A percentile compares a stretch with the other conserved stretches of the same genome.
phyloP scores from a whole-genome alignment of 1,140 invertebrate genomes.

The Cotesia chilonis region DNA sequence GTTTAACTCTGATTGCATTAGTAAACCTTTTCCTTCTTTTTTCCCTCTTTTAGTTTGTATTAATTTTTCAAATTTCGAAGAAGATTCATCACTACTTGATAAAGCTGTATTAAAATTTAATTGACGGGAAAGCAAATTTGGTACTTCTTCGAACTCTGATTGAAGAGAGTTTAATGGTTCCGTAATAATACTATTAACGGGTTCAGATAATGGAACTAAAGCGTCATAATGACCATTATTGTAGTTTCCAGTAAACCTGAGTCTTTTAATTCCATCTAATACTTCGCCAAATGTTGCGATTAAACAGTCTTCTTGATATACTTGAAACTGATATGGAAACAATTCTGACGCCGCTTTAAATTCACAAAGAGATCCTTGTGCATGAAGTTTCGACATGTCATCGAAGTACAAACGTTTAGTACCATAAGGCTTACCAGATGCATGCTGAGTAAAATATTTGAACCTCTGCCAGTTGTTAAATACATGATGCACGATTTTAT shows the following conservation, averaged over 20 bases:
- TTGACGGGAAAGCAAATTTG: background rate
- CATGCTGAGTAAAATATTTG: slow-evolving; percentile 17
- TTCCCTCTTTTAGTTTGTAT: slow-evolving; percentile 5
- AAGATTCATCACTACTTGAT: background rate
- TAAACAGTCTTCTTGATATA: background rate
- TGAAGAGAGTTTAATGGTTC: no score
- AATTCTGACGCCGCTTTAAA: slow-evolving; percentile 15
- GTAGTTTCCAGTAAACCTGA: slow-evolving; percentile 14
- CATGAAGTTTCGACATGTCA: slow-evolving; percentile 17
- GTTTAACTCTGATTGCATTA: no score
- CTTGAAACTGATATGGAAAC: slow-evolving; percentile 8
- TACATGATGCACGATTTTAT: slow-evolving; percentile 17
- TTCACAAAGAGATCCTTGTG: slow-evolving; percentile 20
- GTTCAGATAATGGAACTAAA: background rate
- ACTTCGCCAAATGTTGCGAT: slow-evolving; percentile 2
- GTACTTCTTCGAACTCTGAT: no score
- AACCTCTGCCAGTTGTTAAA: slow-evolving; percentile 20
- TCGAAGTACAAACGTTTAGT: slow-evolving; percentile 18
- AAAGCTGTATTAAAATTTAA: background rate
- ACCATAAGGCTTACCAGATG: slow-evolving; percentile 14
- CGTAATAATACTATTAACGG: no score
- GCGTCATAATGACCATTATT: slow-evolving; percentile 13
- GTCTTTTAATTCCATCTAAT: slow-evolving; percentile 19
- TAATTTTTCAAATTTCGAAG: background rate
- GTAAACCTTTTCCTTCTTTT: no score